phyloP scores from a whole-genome alignment of 2,888 invertebrate species.

The Sphaerophoria rueppellii region DNA sequence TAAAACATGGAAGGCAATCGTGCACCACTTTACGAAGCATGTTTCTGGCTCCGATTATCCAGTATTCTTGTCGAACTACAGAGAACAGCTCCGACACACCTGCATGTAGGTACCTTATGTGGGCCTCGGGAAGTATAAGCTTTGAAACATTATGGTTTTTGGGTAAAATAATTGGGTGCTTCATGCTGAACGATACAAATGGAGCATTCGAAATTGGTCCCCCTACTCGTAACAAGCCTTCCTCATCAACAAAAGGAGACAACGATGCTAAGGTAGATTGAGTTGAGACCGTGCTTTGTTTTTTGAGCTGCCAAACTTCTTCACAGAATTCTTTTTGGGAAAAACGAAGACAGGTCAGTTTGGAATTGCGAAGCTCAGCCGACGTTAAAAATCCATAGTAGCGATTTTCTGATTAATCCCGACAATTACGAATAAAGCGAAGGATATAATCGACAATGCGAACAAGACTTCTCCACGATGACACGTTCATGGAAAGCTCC shows the following conservation, averaged over 20 bases:
- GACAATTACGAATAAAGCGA: neutral
- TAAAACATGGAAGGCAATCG: neutral
- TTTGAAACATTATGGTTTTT: neutral
- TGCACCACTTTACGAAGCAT: neutral
- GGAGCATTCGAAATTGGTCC: constrained; percentile 1
- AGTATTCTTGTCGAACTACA: neutral
- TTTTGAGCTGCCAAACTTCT: neutral
- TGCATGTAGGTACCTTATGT: neutral
- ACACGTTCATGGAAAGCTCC: neutral
- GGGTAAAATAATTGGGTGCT: neutral
- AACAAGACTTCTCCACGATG: constrained; percentile 15
- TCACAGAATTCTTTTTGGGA: neutral
- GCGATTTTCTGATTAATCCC: neutral
- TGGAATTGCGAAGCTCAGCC: neutral
- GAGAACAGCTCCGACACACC: neutral
- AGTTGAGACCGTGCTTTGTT: neutral
- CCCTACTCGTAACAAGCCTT: constrained; percentile 14
- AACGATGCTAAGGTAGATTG: constrained; percentile 4
- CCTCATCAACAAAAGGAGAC: constrained; percentile 18
- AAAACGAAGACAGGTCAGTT: neutral
- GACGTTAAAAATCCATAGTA: neutral
- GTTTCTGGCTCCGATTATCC: neutral
- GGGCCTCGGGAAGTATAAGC: neutral
- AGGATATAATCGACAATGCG: constrained; percentile 3
- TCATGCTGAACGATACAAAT: no score